phyloP scores from a whole-genome alignment of 2,888 invertebrate species.

The Ligdia adustata region DNA sequence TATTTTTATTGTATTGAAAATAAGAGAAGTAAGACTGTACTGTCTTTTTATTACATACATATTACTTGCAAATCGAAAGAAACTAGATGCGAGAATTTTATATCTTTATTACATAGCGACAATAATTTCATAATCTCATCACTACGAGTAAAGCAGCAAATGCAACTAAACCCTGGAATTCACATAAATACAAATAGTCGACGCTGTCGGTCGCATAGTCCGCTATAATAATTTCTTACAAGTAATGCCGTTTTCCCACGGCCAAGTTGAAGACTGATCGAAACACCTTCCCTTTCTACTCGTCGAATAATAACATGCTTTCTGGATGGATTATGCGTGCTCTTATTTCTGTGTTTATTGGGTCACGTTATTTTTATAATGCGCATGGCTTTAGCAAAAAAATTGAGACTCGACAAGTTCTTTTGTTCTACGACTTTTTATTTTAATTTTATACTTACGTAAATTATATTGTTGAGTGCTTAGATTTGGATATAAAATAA shows the following conservation, averaged over 20 bases:
- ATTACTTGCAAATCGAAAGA: no score
- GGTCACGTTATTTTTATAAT: conserved; percentile 21
- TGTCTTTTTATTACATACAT: no score
- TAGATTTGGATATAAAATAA: no score
- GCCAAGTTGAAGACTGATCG: conserved; percentile 24
- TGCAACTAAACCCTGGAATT: neutral
- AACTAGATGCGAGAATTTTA: no score
- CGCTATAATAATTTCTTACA: conserved; percentile 15
- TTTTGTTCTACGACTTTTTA: conserved; percentile 8
- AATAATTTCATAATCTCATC: no score
- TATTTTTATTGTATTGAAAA: no score
- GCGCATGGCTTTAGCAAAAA: neutral
- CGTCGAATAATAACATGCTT: conserved; percentile 23
- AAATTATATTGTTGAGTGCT: neutral
- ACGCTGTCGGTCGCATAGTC: no score
- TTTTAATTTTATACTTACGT: neutral
- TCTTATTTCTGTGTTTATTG: conserved; percentile 26
- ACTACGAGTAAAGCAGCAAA: neutral
- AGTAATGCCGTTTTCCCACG: conserved; percentile 27
- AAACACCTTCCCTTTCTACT: conserved; percentile 35
- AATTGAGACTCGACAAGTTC: conserved; percentile 15
- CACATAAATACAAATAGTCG: no score
- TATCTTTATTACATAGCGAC: no score
- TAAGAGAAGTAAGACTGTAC: no score
- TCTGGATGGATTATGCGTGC: conserved; percentile 29